A percentile compares a stretch with the other conserved stretches of the same genome.
phyloP scores from a whole-genome alignment of 2,888 invertebrate species.

The Calliphora vomitoria region DNA sequence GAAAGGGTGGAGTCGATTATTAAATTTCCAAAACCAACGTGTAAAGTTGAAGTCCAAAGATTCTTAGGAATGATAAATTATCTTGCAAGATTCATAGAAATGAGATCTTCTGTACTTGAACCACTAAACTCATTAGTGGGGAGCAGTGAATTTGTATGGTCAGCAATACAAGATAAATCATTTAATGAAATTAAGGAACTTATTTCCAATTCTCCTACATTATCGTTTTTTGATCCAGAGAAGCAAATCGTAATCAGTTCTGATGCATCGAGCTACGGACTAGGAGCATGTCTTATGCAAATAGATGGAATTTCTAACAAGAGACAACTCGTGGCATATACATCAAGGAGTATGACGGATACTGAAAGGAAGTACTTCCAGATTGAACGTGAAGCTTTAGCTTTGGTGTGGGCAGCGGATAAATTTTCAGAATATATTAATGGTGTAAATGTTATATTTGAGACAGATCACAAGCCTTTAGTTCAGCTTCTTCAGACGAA shows the following conservation, averaged over 20 bases:
- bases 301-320: background rate
- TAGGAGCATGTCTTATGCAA: constrained; percentile 38
- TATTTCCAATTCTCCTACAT: background rate
- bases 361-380: constrained; percentile 53
- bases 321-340: constrained; percentile 32
- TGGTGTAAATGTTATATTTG: constrained; percentile 42
- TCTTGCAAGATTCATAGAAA: constrained; percentile 24
- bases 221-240: constrained; percentile 15
- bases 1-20: constrained; percentile 16
- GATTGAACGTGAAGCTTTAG: constrained; percentile 51
- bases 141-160: constrained; percentile 15
- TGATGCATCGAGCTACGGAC: constrained; percentile 38
- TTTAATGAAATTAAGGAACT: constrained; percentile 21
- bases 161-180: constrained; percentile 22
- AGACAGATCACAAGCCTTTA: constrained; percentile 55
- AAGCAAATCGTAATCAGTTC: constrained; percentile 46
- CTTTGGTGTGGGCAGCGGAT: constrained; percentile 51
- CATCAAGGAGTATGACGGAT: constrained; percentile 52
- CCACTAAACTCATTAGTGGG: constrained; percentile 23
- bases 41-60: constrained; percentile 51
- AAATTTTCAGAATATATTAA: constrained; percentile 55
- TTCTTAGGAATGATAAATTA: constrained; percentile 62
- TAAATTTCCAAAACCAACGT: constrained; percentile 32
- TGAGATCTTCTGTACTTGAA: constrained; percentile 29
- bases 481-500: constrained; percentile 50